Evolutionary conservation across 2,113 vertebrate genomes (phyloP).

Genomic region (Prochilodus magdalenae): DNA sequence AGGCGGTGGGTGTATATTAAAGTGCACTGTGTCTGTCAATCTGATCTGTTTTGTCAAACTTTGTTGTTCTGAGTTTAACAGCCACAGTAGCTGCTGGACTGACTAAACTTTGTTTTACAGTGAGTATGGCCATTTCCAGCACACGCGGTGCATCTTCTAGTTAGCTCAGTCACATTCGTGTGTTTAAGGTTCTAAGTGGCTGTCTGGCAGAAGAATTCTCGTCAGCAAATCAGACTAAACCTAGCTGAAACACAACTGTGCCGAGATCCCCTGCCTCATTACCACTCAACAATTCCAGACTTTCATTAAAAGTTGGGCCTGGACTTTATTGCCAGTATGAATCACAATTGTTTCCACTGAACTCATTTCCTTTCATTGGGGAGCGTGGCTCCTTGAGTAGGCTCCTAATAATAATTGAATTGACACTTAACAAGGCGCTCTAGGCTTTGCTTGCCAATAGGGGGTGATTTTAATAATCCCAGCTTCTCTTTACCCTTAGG

Average conservation of each 20-base stretch:
- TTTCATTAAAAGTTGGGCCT: conserved; percentile 9
- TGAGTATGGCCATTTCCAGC: neutral
- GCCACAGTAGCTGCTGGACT: neutral
- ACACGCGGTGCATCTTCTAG: neutral
- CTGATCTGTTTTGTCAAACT: no score
- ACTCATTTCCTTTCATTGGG: neutral
- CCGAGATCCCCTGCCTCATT: neutral
- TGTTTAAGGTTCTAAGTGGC: neutral
- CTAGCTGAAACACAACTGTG: neutral
- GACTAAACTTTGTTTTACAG: neutral
- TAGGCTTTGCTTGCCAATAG: neutral
- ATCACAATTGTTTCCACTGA: conserved; percentile 1
- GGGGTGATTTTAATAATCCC: neutral
- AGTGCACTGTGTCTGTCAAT: no score
- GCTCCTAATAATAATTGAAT: conserved; percentile 11
- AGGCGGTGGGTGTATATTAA: no score
- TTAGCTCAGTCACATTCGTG: neutral
- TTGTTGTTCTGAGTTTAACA: neutral
- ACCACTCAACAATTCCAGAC: neutral
- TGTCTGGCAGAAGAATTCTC: neutral
- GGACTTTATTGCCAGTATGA: conserved; percentile 2
- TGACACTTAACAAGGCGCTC: neutral
- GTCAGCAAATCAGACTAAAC: neutral
- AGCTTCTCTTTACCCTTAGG: neutral
- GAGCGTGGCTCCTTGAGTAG: neutral